Evolutionary conservation across 2,113 vertebrate genomes (phyloP), one percentile per base, ranked within the genome.

Genomic region (Syrrhaptes paradoxus): DNA sequence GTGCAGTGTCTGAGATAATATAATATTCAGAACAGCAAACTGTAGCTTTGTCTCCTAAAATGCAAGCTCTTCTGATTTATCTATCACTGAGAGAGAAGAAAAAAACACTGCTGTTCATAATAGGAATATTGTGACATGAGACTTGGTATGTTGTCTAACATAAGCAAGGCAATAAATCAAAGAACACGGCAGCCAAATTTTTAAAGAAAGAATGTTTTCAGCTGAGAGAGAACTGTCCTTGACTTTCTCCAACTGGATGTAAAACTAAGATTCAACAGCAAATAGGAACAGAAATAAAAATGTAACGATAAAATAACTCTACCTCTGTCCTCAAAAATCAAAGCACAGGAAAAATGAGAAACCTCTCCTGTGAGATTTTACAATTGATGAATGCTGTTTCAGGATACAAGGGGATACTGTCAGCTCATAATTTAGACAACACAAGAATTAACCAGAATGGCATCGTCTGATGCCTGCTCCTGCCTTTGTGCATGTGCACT

Each of bases 121-220:
- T 14, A 81, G 73, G 75, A 95, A 89, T 92, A 93, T n/a, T 92
- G 85, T 80, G 84, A 80, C 61, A 80, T 78, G 43, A 87, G 51
- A 62, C 34, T 85, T 82, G 68, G 54, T 91, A 49, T 68, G 63
- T 95, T 97, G 65, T 87, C 87, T 87, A 94, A 93, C 70, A 90
- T 52, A 94, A 93, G 48, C 48, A 65, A 90, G 68, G 91, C 84
- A 97, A 96, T 95, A 96, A 96, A 97, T 97, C 96, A 96, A 90
- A 97, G 85, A 97, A 95, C 55, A 68, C 7, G 83, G 55, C 58
- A 96, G 85, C 49, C 94, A 94, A 67, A 92, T 81, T 94, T 78
- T 90, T 67, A 63, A 96, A 87, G 79, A 92, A 90, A 77, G 32
- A 95, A 76, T 79, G 36, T 62, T 89, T 95, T 87, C 71, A 81